Percentiles rank a stretch among this genome's conserved stretches.
phyloP scores from a whole-genome alignment of 2,797 vertebrate genomes.

The Sebastes wilsoni region DNA sequence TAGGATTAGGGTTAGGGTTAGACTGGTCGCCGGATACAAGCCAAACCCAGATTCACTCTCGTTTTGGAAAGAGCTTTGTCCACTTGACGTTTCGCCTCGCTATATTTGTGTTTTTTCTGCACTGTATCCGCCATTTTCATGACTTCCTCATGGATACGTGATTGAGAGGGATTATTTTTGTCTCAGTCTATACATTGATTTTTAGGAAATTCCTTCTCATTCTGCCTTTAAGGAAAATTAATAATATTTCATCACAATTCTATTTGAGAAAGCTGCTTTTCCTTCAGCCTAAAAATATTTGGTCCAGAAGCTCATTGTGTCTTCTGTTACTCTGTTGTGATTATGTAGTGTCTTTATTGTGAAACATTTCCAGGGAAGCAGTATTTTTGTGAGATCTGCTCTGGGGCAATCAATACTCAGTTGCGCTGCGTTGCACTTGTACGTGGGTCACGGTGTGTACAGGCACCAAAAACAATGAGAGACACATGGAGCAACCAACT shows the following conservation, averaged over 20 bases:
- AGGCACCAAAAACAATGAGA: neutral
- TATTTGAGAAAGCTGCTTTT: neutral
- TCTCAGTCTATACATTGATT: neutral
- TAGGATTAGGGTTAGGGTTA: neutral
- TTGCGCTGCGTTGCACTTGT: neutral
- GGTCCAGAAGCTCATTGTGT: neutral
- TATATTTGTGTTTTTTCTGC: neutral
- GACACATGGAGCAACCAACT: neutral
- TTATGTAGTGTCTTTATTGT: neutral
- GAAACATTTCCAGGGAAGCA: constrained; percentile 9
- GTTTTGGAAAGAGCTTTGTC: too few relatives aligned
- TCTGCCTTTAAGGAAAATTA: neutral
- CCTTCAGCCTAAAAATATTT: neutral
- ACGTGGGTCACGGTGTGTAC: neutral
- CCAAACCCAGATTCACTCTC: too few relatives aligned
- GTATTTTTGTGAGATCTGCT: constrained; percentile 13
- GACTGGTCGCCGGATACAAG: neutral
- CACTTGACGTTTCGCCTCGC: neutral
- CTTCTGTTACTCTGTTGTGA: neutral
- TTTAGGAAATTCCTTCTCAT: neutral
- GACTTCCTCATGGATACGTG: neutral
- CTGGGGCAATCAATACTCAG: neutral
- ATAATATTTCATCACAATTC: neutral
- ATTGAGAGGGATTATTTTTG: neutral
- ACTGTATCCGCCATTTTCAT: neutral